Base-by-base conservation (phyloP, 2,797 vertebrate genomes). In the Peromyscus melanophrys region DNA sequence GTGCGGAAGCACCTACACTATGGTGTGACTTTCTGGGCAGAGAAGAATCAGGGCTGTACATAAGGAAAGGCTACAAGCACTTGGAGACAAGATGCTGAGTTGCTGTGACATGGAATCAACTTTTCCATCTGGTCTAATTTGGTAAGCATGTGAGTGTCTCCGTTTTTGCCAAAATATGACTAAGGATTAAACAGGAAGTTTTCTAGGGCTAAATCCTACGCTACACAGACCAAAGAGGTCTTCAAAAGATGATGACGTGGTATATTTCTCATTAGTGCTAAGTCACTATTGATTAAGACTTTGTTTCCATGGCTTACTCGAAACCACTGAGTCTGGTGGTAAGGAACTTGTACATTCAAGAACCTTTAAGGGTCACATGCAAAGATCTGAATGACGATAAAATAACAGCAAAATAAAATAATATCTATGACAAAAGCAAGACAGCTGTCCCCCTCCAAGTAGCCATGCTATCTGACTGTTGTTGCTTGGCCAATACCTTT, bases 111-210 rank as follows among this genome's bases (percentile, higher is more conserved):
- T 77, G n/a, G 57, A 31, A 81, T 96, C 97, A 96, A 69, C 83
- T 93, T 96, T 97, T 95, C 97, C 95, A 96, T 96, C 93, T 96
- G 96, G 46, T 34, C 59, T 90, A 94, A 77, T 73, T 88, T 93
- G 46, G 92, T 57, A 75, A 75, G 23, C 49, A 85, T 90, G 59
- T 90, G 55, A 92, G 16, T 77, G 14, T 84, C 25, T 80, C 43
- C 89, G 13, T 87, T 94, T 93, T 93, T 65, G 80, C 96, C 94
- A 97, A 97, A 94, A 92, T 93, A 93, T 81, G 92, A 97, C 95
- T 96, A 94, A 96, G 95, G 92, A 81, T 90, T 93, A 95, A 95
- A 94, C 76, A 92, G 55, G 34, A 95, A 76, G 61, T 75, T 94
- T 88, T 94, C 86, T 95, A 92, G 49, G 73, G 37, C 80, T 93